Evolutionary conservation across 1,140 invertebrate species (phyloP), one percentile per base, ranked within the genome.

Genomic region (Delia radicum): DNA sequence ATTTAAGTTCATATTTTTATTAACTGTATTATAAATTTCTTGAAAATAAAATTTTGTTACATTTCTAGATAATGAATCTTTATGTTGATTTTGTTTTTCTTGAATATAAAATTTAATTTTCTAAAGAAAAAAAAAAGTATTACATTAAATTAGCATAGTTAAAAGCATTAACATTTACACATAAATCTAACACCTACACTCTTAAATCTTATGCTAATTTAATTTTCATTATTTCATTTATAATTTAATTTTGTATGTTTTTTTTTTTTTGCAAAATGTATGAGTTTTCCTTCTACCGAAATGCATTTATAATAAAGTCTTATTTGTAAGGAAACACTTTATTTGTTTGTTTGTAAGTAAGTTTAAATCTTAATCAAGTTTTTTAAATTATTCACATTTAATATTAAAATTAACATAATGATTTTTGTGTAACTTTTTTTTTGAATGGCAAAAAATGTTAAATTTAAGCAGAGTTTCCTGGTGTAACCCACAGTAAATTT

Each of bases 381-480:
- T 37, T 33, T 55, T 55, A 55, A 55, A 55, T 55, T 55, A 55
- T 55, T 55, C 48, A 55, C 48, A 55, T 55, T 55, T 55, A 55
- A 55, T 55, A 55, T 55, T 55, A 55, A 55, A 55, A 55, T 55
- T 55, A 55, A 24, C 48, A 55, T 55, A 55, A 55, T 55, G 48
- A 24, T 55, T 55, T 21, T 18, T 21, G 24, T 24, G 18, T 55
- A 21, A 55, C 24, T 55, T 55, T 21, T 55, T 55, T 55, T 55
- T 21, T 18, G n/a, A n/a, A n/a, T n/a, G n/a, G n/a, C n/a, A n/a
- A n/a, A n/a, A n/a, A n/a, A n/a, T n/a, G n/a, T n/a, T n/a, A n/a
- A n/a, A n/a, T n/a, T n/a, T n/a, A n/a, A n/a, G n/a, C n/a, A n/a
- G n/a, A n/a, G n/a, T n/a, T 37, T 37, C 13, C 33, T 0, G 1